phyloP scores from a whole-genome alignment of 2,888 invertebrate genomes.

The Cartodere bifasciata region DNA sequence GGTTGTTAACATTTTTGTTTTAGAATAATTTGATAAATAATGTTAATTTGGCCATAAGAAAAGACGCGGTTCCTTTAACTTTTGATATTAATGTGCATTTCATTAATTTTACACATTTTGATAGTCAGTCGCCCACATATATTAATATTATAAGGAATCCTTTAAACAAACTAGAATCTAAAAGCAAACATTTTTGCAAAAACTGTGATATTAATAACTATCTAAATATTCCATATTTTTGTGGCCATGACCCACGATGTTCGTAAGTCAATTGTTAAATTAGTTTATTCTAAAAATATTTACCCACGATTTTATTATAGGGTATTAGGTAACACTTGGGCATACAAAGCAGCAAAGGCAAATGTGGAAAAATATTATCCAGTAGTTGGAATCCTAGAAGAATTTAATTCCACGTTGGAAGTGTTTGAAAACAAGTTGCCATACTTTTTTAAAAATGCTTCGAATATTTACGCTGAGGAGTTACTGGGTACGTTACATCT shows the following conservation, averaged over 20 bases:
- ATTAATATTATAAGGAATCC: constrained; percentile 49
- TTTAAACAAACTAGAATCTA: constrained; percentile 36
- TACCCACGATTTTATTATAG: constrained; percentile 24
- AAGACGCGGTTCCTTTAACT: constrained; percentile 44
- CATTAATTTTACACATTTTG: constrained; percentile 45
- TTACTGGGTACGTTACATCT: constrained; percentile 36
- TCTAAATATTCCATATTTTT: constrained; percentile 47
- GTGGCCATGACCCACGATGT: constrained; percentile 47
- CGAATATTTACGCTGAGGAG: constrained; percentile 36
- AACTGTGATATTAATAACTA: constrained; percentile 25
- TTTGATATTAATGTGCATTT: constrained; percentile 48
- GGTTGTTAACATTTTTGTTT: too few species aligned
- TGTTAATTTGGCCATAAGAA: constrained; percentile 36
- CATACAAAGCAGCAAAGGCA: constrained; percentile 40
- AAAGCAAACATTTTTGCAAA: constrained; percentile 3
- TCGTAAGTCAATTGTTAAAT: constrained; percentile 35
- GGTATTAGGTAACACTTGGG: constrained; percentile 41
- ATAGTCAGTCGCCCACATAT: constrained; percentile 44
- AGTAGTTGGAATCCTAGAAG: constrained; percentile 46
- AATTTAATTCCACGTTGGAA: constrained; percentile 41
- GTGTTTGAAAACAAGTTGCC: constrained; percentile 41
- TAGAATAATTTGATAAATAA: constrained; percentile 41
- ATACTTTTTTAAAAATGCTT: constrained; percentile 44
- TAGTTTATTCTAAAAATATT: constrained; percentile 2
- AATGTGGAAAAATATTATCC: constrained; percentile 45